phyloP scores from a whole-genome alignment of 2,113 vertebrate species.

The Aptenodytes patagonicus region DNA sequence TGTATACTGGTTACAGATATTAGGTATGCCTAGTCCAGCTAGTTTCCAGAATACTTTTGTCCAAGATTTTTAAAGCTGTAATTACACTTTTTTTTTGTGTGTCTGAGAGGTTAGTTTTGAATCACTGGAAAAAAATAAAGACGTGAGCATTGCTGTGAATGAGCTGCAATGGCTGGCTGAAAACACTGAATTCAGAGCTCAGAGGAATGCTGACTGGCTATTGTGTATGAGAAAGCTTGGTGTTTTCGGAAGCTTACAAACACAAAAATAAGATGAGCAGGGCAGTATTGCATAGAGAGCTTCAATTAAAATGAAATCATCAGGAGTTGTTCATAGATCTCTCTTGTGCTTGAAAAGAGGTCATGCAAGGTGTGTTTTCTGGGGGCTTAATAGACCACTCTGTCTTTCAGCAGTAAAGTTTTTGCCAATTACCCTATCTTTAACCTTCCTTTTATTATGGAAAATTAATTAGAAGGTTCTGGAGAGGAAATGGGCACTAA shows the following conservation, averaged over 20 bases:
- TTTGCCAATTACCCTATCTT: constrained; percentile 59
- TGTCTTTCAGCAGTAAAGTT: constrained; percentile 30
- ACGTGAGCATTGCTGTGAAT: neutral
- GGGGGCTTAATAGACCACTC: constrained; percentile 25
- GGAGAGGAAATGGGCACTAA: constrained; percentile 30
- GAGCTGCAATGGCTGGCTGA: neutral
- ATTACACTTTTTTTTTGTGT: neutral
- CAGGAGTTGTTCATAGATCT: neutral
- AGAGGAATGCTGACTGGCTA: neutral
- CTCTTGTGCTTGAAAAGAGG: neutral
- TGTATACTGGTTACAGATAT: neutral
- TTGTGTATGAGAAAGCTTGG: neutral
- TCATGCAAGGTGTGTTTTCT: constrained; percentile 50
- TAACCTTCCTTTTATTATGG: constrained; percentile 50
- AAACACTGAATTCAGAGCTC: neutral
- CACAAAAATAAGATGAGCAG: neutral
- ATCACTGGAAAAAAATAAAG: neutral
- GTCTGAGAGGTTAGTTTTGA: neutral
- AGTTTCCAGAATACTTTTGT: neutral
- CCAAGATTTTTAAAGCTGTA: neutral
- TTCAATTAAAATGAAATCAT: neutral
- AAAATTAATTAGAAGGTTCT: constrained; percentile 61
- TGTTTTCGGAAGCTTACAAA: neutral
- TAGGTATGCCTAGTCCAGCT: neutral
- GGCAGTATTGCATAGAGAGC: neutral